Evolutionary conservation across 2,888 invertebrate species (phyloP).

Genomic region (Drosophila macrothrix): DNA sequence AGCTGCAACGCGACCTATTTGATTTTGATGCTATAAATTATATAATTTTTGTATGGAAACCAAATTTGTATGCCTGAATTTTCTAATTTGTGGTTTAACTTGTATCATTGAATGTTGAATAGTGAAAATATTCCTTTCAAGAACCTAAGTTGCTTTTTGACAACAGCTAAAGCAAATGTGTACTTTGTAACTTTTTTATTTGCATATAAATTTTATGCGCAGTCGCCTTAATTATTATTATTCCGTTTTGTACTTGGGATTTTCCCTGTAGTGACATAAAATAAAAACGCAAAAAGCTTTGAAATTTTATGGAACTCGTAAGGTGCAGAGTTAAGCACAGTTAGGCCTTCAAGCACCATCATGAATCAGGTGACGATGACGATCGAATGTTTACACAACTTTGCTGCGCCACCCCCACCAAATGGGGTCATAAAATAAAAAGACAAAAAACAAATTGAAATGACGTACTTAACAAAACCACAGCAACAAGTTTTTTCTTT

Average conservation of each 20-base stretch:
- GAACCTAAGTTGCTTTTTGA: background rate
- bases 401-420: slow-evolving; percentile 61
- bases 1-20: too few relatives aligned
- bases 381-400: slow-evolving; percentile 66
- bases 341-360: slow-evolving; percentile 26
- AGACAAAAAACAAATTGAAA: slow-evolving; percentile 3
- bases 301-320: slow-evolving; percentile 53
- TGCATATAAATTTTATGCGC: slow-evolving; percentile 21
- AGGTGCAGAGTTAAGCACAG: slow-evolving; percentile 41
- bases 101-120: background rate
- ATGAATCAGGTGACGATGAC: slow-evolving; percentile 75
- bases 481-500: slow-evolving; percentile 20
- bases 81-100: background rate
- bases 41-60: background rate
- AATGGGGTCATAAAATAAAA: slow-evolving; percentile 68
- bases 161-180: background rate
- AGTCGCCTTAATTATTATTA: slow-evolving; percentile 27
- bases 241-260: slow-evolving; percentile 29
- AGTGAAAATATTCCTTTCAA: background rate
- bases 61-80: background rate
- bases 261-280: slow-evolving; percentile 48
- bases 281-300: slow-evolving; percentile 44
- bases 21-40: background rate
- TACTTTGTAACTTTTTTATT: slow-evolving; percentile 19
- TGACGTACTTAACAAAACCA: slow-evolving; percentile 56